A percentile compares a stretch with the other conserved stretches of the same genome.
These are phyloP conservation scores for Onychostoma macrolepis DNA, from an alignment of 2,113 vertebrate species.

Conservation along the genomic window DNA sequence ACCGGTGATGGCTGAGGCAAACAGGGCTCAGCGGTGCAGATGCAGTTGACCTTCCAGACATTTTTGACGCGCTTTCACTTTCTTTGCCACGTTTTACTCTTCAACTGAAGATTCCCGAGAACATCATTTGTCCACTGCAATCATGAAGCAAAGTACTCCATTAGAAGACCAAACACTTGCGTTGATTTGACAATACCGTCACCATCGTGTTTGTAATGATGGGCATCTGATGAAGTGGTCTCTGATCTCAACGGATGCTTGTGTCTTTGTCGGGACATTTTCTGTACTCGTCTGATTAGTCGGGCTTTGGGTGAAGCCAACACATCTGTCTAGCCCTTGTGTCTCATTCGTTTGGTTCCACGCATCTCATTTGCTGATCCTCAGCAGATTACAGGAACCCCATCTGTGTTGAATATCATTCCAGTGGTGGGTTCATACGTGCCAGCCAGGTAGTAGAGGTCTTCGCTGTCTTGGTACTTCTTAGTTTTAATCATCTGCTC, in stretches of 20 bases:
- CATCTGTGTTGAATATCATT: slow-evolving; percentile 98
- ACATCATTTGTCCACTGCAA: slow-evolving; percentile 23
- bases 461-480: slow-evolving; percentile 97
- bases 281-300: not conserved
- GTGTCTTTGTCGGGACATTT: slow-evolving; percentile 3
- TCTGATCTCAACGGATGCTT: not conserved
- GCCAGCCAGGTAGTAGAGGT: slow-evolving; percentile 98
- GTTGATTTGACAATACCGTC: slow-evolving; percentile 31
- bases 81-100: not conserved
- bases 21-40: slow-evolving; percentile 35
- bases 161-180: slow-evolving; percentile 11
- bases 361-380: not conserved
- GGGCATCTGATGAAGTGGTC: slow-evolving; percentile 15
- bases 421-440: slow-evolving; percentile 98
- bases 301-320: not conserved
- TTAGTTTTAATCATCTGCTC: slow-evolving; percentile 97
- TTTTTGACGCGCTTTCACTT: slow-evolving; percentile 30
- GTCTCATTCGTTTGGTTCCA: not conserved
- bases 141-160: not conserved
- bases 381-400: slow-evolving; percentile 96
- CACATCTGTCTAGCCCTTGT: not conserved
- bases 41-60: slow-evolving; percentile 41
- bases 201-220: slow-evolving; percentile 25
- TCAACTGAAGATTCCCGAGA: not conserved
- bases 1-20: slow-evolving; percentile 46